Base-by-base conservation (phyloP, 2,797 vertebrate species). In the Microtus obscurus region DNA sequence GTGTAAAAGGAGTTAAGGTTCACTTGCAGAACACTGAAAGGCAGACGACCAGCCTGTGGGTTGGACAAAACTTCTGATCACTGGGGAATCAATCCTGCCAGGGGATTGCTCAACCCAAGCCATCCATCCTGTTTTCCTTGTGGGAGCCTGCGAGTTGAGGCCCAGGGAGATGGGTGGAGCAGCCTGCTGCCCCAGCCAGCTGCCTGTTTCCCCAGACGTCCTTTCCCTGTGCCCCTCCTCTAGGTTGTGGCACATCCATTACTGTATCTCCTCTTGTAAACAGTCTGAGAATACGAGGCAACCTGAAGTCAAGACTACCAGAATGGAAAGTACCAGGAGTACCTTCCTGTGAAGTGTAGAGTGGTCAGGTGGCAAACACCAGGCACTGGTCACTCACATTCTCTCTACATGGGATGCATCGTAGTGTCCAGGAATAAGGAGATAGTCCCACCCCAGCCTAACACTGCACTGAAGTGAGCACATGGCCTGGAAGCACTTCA, bases 41-140 rank as follows among this genome's bases (percentile, higher is more conserved):
- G 31, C 19, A 85, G 67, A 37, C 34, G 6, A n/a, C 2, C 65
- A 37, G 74, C 77, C 12, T 11, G 23, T 56, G 23, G 63, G 76
- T 40, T 86, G 81, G 14, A 78, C 83, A 69, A 67, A n/a, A 94
- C 87, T 25, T 63, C 78, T 79, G 53, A 78, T 45, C 19, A 16
- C 14, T 19, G 27, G 16, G 51, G 74, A 45, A 71, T 37, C n/a
- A 61, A 27, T 40, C 43, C 45, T 85, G 31, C 29, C 79, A 85
- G 31, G 45, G 81, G 7, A 73, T 93, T 86, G 37, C 82, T 90
- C 78, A 90, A 53, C 4, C 37, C 0, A 0, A 74, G 45, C 59
- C 34, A 63, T 48, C 17, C 51, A 10, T 43, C 17, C 61, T 94
- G 37, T 21, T 83, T 86, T 86, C 67, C 83, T 80, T 0, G 0